Percentiles rank a stretch among this genome's conserved stretches.
Conservation (phyloP, 2,797 vertebrate genomes). For the Tiaroga cobitis region DNA sequence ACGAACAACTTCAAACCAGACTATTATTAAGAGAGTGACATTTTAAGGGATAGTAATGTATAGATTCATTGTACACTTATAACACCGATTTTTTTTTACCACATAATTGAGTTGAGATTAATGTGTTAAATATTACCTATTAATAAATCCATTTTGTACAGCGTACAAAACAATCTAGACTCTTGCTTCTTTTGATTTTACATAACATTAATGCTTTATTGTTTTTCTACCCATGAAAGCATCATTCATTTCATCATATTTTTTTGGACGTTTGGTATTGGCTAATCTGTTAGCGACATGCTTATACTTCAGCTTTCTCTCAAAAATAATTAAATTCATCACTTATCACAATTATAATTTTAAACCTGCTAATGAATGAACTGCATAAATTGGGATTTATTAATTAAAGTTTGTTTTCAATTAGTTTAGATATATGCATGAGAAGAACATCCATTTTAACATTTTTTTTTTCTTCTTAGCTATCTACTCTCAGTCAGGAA, state of each 20-base stretch:
- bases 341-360: not conserved
- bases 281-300: not conserved
- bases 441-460: not conserved
- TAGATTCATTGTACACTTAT: too few relatives aligned
- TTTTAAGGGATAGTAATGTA: too few relatives aligned
- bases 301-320: not conserved
- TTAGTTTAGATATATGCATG: not conserved
- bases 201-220: not conserved
- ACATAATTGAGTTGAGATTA: too few relatives aligned
- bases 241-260: not conserved
- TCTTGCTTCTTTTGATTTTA: not conserved
- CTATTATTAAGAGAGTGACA: too few relatives aligned
- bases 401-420: not conserved
- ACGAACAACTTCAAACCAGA: too few relatives aligned
- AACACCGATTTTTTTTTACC: too few relatives aligned
- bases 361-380: not conserved
- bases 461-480: slow-evolving; percentile 13
- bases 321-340: not conserved
- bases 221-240: not conserved
- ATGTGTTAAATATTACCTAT: too few relatives aligned
- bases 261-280: not conserved
- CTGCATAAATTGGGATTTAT: not conserved
- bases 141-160: too few relatives aligned
- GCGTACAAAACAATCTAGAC: too few relatives aligned
- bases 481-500: not conserved